Evolutionary conservation across 2,888 invertebrate species (phyloP).

Genomic region (Ommatoiulus sabulosus): DNA sequence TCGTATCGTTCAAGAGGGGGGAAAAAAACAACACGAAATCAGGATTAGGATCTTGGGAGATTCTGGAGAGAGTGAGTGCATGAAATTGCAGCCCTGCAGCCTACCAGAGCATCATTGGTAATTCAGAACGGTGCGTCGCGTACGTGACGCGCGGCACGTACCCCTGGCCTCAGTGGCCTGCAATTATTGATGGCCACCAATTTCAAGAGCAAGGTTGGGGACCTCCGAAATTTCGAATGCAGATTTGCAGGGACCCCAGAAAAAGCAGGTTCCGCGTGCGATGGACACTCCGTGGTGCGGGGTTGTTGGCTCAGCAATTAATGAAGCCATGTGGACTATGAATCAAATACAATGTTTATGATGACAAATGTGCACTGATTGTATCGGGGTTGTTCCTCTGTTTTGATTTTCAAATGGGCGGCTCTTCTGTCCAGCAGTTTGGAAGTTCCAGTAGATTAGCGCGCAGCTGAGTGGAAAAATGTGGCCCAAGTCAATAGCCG

Average conservation of each 20-base stretch:
- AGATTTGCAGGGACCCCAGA: not conserved
- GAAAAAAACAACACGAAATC: not conserved
- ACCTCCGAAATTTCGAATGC: not conserved
- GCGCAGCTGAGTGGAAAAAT: not conserved
- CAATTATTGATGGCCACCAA: not conserved
- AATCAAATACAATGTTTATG: not conserved
- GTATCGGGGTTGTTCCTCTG: not conserved
- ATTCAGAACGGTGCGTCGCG: not conserved
- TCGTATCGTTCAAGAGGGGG: not conserved
- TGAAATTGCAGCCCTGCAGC: not conserved
- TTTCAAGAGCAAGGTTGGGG: not conserved
- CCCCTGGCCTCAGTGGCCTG: not conserved
- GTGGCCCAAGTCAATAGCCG: too few species aligned
- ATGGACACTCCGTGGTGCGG: not conserved
- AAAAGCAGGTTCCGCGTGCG: not conserved
- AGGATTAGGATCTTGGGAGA: not conserved
- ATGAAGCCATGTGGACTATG: too few species aligned
- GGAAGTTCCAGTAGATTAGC: not conserved
- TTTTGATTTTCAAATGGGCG: not conserved
- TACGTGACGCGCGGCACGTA: not conserved
- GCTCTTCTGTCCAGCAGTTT: not conserved
- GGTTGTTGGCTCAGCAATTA: not conserved
- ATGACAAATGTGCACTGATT: not conserved
- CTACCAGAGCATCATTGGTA: not conserved
- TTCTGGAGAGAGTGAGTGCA: too few species aligned